These are phyloP conservation scores for Crotalus viridis DNA, from an alignment of 2,113 vertebrate genomes.

Conservation along the genomic window DNA sequence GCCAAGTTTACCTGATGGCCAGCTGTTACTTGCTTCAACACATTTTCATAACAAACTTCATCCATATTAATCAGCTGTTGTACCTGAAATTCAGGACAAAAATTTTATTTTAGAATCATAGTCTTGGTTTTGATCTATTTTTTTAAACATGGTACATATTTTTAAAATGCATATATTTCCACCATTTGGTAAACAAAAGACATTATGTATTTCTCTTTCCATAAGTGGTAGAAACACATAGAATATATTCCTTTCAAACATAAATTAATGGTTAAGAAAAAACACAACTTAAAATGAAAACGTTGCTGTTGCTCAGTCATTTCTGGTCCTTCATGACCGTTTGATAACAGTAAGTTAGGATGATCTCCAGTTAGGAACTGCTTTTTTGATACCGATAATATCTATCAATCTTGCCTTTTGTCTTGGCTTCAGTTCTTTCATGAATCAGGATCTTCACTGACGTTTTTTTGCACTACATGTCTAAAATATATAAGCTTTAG, in stretches of 20 bases:
- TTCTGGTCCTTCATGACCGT: neutral
- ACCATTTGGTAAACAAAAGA: neutral
- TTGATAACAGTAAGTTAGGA: neutral
- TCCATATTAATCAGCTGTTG: slow-evolving; percentile 96
- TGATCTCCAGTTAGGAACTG: neutral
- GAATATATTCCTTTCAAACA: neutral
- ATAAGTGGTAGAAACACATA: neutral
- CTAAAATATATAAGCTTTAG: neutral
- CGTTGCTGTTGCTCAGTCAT: neutral
- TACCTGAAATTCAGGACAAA: slow-evolving; percentile 67
- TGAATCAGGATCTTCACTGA: neutral
- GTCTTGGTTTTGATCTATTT: neutral
- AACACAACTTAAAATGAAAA: slow-evolving; percentile 10
- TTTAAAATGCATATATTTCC: neutral
- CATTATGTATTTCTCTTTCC: neutral
- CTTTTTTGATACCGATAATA: neutral
- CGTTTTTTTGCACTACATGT: neutral
- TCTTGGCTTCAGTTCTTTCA: neutral
- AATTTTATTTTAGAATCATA: slow-evolving; percentile 10
- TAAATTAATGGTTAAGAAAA: neutral
- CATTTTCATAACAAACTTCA: slow-evolving; percentile 94
- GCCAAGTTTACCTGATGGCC: slow-evolving; percentile 86
- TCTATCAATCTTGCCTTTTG: neutral
- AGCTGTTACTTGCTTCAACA: slow-evolving; percentile 89
- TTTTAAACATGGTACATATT: neutral